These are phyloP conservation scores for Andrena cerasifolii DNA, from an alignment of 1,140 invertebrate species.

Conservation along the genomic window DNA sequence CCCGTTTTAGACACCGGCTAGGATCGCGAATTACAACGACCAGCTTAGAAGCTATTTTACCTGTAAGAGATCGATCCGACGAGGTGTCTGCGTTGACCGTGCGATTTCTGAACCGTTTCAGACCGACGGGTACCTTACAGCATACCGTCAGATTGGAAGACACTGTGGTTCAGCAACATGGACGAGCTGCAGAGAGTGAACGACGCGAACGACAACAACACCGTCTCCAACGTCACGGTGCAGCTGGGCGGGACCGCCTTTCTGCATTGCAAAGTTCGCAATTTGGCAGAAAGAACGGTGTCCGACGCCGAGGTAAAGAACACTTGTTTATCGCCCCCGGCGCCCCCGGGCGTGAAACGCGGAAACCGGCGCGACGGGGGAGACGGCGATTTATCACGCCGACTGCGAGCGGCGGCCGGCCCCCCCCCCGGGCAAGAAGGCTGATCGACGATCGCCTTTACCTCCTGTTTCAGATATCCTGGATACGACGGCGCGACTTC, in stretches of 20 bases:
- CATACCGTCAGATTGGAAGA: conserved; percentile 83
- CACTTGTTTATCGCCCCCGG: not conserved
- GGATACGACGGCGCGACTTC: conserved; percentile 94
- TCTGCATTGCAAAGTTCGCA: conserved; percentile 90
- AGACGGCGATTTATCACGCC: not conserved
- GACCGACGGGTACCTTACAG: conserved; percentile 80
- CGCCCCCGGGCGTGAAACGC: not conserved
- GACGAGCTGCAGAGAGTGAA: conserved; percentile 83
- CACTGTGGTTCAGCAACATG: conserved; percentile 85
- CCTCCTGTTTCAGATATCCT: conserved; percentile 87
- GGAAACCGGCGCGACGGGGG: not conserved
- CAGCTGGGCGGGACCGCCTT: conserved; percentile 92
- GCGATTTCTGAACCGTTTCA: conserved; percentile 57
- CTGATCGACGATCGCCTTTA: conserved; percentile 33
- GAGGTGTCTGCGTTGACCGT: not conserved
- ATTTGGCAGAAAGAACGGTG: conserved; percentile 86
- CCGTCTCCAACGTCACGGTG: conserved; percentile 90
- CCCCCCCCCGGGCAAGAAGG: conserved; percentile 36
- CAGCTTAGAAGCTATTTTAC: too few relatives aligned
- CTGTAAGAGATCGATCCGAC: not conserved
- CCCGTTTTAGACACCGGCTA: too few relatives aligned
- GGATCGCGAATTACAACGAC: too few relatives aligned
- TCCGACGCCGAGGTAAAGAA: conserved; percentile 81
- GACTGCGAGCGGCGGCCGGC: not conserved
- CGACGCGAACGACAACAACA: conserved; percentile 86